Evolutionary conservation across 2,888 invertebrate genomes (phyloP).

Genomic region (Ophion slaviceki): DNA sequence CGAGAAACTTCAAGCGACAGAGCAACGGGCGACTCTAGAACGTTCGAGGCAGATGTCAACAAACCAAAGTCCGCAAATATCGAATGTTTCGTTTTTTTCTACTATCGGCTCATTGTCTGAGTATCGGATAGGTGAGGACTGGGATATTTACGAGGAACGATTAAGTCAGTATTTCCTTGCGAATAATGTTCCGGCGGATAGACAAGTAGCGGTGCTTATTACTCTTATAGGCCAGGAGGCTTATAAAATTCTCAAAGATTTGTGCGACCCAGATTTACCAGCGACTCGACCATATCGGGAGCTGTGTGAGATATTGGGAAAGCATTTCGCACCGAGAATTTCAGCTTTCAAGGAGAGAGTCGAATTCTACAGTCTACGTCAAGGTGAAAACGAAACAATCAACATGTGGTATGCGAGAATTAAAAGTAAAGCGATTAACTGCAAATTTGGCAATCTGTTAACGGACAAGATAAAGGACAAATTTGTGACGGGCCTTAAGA

Average conservation of each 20-base stretch:
- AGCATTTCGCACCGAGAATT: constrained; percentile 62
- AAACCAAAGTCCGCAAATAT: constrained; percentile 2
- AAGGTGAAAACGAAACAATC: constrained; percentile 66
- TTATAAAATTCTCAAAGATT: constrained; percentile 66
- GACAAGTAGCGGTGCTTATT: constrained; percentile 66
- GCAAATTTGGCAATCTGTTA: constrained; percentile 66
- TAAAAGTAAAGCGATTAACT: constrained; percentile 68
- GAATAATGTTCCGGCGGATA: constrained; percentile 66
- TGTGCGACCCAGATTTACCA: constrained; percentile 67
- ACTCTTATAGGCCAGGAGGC: constrained; percentile 66
- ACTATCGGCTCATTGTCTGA: constrained; percentile 58
- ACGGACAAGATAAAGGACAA: constrained; percentile 71
- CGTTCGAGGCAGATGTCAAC: too few relatives aligned
- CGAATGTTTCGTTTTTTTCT: constrained; percentile 31
- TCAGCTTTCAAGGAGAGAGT: constrained; percentile 65
- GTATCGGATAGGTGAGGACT: constrained; percentile 62
- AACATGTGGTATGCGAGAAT: constrained; percentile 72
- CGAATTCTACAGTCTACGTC: constrained; percentile 69
- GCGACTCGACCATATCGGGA: constrained; percentile 64
- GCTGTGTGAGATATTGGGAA: constrained; percentile 62
- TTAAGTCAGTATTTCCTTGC: constrained; percentile 66
- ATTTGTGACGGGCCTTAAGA: constrained; percentile 66
- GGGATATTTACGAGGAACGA: constrained; percentile 66
- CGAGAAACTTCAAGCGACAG: too few relatives aligned
- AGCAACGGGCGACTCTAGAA: constrained; percentile 17